Conservation (phyloP, 2,888 invertebrate species). For the Papilio protenor region DNA sequence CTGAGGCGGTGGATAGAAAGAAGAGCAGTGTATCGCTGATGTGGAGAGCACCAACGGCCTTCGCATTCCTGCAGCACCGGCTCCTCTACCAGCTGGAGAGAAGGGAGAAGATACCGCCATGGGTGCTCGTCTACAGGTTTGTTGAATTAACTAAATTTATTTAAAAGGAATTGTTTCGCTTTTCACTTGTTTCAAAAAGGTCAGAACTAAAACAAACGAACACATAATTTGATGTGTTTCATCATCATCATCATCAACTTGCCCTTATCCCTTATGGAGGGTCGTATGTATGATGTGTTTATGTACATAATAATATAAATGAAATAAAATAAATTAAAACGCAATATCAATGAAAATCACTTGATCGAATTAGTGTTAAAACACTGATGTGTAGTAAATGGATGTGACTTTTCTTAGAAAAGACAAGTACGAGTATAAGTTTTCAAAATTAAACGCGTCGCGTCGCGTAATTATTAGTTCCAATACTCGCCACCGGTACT, state of each 20-base stretch:
- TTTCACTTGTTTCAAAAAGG: neutral
- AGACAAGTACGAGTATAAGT: too few species aligned
- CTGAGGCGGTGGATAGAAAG: conserved; percentile 55
- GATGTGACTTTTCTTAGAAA: too few species aligned
- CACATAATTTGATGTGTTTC: neutral
- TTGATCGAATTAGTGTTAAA: too few species aligned
- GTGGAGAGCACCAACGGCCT: conserved; percentile 59
- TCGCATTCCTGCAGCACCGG: conserved; percentile 58
- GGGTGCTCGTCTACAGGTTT: conserved; percentile 74
- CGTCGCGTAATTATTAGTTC: too few species aligned
- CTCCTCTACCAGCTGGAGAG: conserved; percentile 70
- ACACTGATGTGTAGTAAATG: too few species aligned
- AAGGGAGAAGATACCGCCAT: conserved; percentile 72
- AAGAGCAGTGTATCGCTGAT: conserved; percentile 61
- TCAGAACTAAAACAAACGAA: neutral
- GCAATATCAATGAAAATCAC: too few species aligned
- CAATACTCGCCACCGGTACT: too few species aligned
- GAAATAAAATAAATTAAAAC: too few species aligned
- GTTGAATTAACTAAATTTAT: conserved; percentile 12
- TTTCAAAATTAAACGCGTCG: too few species aligned
- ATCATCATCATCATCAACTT: too few species aligned
- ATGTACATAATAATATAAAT: neutral
- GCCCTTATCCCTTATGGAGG: too few species aligned
- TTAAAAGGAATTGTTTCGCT: conserved; percentile 26
- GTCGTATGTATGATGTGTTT: too few species aligned